Conservation (phyloP, 2,888 invertebrate species). For the Leptinotarsa haldemani region DNA sequence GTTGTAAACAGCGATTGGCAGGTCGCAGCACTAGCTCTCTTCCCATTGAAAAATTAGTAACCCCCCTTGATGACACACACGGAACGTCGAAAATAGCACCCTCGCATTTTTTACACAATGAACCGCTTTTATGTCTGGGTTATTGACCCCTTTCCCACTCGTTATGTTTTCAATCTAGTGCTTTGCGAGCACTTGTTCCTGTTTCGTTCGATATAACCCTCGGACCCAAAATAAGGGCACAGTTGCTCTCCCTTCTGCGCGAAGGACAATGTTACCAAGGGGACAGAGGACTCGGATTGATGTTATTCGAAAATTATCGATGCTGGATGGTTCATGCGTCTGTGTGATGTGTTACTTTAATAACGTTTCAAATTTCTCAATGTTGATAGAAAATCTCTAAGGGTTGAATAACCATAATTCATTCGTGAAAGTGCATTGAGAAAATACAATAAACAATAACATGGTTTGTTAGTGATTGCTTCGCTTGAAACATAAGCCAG, state of each 20-base stretch:
- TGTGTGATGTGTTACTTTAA: neutral
- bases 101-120: conserved; percentile 17
- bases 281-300: neutral
- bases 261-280: neutral
- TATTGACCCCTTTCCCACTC: conserved; percentile 32
- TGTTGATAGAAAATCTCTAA: no score
- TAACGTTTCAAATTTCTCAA: no score
- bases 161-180: conserved; percentile 33
- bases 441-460: no score
- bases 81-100: conserved; percentile 11
- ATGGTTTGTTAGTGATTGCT: no score
- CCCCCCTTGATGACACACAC: neutral
- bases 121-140: conserved; percentile 21
- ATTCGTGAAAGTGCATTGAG: no score
- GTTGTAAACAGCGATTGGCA: neutral
- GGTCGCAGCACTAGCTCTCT: neutral
- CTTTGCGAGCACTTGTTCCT: conserved; percentile 34
- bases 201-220: conserved; percentile 23
- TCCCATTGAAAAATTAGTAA: neutral
- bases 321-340: neutral
- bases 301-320: conserved; percentile 14
- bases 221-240: conserved; percentile 3
- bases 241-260: conserved; percentile 5
- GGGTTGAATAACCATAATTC: no score
- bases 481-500: no score